Conservation (phyloP, 2,888 invertebrate genomes). For the Ethmia dodecea region DNA sequence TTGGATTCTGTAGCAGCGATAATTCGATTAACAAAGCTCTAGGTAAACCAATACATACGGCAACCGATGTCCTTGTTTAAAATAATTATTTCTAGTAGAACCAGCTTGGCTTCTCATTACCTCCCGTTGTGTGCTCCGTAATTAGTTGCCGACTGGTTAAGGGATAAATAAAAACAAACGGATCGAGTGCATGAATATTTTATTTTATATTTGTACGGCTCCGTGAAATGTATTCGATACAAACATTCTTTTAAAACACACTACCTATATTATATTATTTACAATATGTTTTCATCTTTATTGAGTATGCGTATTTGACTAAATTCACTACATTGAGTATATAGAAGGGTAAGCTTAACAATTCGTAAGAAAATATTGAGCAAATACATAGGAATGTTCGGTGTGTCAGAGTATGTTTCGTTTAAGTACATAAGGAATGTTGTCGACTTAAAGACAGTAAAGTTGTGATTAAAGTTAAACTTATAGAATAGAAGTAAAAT, state of each 20-base stretch:
- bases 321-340: constrained; percentile 54
- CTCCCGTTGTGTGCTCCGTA: too few relatives aligned
- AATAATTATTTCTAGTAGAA: too few relatives aligned
- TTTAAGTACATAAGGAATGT: constrained; percentile 10
- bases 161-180: constrained; percentile 29
- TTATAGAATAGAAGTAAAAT: constrained; percentile 8
- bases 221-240: constrained; percentile 58
- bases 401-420: constrained; percentile 18
- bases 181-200: constrained; percentile 68
- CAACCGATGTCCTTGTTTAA: too few relatives aligned
- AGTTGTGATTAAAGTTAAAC: constrained; percentile 16
- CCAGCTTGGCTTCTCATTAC: too few relatives aligned
- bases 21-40: too few relatives aligned
- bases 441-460: not conserved
- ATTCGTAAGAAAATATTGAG: constrained; percentile 24
- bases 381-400: constrained; percentile 26
- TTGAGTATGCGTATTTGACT: constrained; percentile 60
- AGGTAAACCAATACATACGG: too few relatives aligned
- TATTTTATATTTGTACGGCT: constrained; percentile 74
- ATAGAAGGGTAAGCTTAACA: constrained; percentile 18
- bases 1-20: too few relatives aligned
- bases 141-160: too few relatives aligned
- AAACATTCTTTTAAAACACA: constrained; percentile 50
- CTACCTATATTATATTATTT: constrained; percentile 47
- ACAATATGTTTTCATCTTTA: constrained; percentile 34